Percentiles rank a stretch among this genome's conserved stretches.
Conservation (phyloP, 2,888 invertebrate species). For the Habrosyne pyritoides region DNA sequence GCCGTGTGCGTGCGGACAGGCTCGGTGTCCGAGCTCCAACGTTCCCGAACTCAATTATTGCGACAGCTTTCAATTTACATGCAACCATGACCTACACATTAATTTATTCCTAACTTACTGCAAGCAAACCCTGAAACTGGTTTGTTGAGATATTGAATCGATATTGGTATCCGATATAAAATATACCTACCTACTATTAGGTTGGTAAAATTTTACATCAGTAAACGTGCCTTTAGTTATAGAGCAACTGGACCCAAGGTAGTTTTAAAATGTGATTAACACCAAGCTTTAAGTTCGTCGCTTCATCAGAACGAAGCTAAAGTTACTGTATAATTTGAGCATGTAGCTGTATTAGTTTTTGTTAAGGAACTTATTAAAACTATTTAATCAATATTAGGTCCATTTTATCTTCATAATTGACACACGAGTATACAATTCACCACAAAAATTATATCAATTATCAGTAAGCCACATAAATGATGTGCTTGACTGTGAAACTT, state of each 20-base stretch:
- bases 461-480: neutral
- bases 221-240: too few relatives aligned
- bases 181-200: too few relatives aligned
- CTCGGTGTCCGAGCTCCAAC: neutral
- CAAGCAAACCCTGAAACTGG: neutral
- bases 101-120: neutral
- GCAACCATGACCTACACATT: neutral
- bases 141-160: neutral
- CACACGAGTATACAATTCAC: neutral
- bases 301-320: neutral
- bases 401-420: too few relatives aligned
- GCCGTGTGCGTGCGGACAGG: neutral
- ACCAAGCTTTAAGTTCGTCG: too few relatives aligned
- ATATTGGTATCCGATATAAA: too few relatives aligned
- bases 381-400: too few relatives aligned
- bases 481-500: slow-evolving; percentile 13
- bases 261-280: too few relatives aligned
- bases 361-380: too few relatives aligned
- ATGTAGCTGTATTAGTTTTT: too few relatives aligned
- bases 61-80: neutral
- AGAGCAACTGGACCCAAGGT: too few relatives aligned
- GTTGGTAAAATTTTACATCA: too few relatives aligned
- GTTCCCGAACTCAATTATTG: slow-evolving; percentile 9
- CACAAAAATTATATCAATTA: slow-evolving; percentile 6
- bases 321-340: too few relatives aligned